Evolutionary conservation across 2,888 invertebrate species (phyloP), one percentile per base, ranked within the genome.

Genomic region (Athalia rosae): DNA sequence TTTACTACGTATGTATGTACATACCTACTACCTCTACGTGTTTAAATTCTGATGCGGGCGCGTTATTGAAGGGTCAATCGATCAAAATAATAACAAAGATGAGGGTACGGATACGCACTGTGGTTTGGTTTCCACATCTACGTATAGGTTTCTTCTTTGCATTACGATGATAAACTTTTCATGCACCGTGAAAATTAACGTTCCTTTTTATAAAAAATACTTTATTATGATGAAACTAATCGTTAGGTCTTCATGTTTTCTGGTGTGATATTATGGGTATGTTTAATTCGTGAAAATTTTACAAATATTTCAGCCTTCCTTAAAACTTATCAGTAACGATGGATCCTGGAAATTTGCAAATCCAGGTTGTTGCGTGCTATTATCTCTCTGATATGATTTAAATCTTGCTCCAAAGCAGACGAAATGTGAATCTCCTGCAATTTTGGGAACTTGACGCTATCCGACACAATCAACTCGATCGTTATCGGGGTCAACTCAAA

Each of bases 321-420:
- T 28, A 28, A 28, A 28, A 28, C 28, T 28, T 28, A 28, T 28
- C 28, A 28, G 2, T 28, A 28, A 28, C 28, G 2, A 28, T 28
- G 28, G 28, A 28, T 28, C 28, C 28, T 28, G 28, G 28, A 28
- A 28, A 28, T 28, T 28, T 2, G 28, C 28, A 71, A 58, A 71
- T 71, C 71, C 9, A 71, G 56, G 28, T 71, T 71, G n/a, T 71
- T 56, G 5, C 4, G n/a, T n/a, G 11, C 45, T 4, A 43, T 45
- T n/a, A 45, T 41, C 45, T 71, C 9, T 1, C 6, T 0, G 4
- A 71, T 56, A 15, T 58, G 71, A 13, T 45, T 9, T 1, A 41
- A 11, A 47, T 64, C 64, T 47, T 28, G 5, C 13, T 28, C 6
- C 43, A n/a, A 6, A 13, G 4, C 4, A 4, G 28, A 11, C 9